A percentile compares a stretch with the other conserved stretches of the same genome.
These are phyloP conservation scores for Xerus rutilus DNA, from an alignment of 2,797 vertebrate species.

Conservation along the genomic window DNA sequence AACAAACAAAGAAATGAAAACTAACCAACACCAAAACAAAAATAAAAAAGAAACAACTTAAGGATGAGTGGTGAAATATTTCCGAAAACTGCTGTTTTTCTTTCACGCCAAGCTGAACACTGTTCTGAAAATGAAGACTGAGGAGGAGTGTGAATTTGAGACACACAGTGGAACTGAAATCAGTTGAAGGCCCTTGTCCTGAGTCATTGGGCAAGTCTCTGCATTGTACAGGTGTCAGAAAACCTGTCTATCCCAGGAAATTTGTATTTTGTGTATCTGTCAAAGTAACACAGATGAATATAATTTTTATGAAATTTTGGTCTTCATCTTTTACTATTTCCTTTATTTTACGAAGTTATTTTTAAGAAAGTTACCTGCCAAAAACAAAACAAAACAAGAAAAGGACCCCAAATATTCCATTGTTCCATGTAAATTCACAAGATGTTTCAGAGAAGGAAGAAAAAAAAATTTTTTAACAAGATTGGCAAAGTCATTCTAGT, in stretches of 20 bases:
- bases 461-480: slow-evolving; percentile 14
- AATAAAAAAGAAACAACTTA: neutral
- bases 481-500: slow-evolving; percentile 66
- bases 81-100: neutral
- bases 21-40: slow-evolving; percentile 39
- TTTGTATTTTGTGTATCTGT: slow-evolving; percentile 24
- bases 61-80: slow-evolving; percentile 12
- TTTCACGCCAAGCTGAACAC: neutral
- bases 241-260: neutral
- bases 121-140: neutral
- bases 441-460: neutral
- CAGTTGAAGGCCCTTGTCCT: neutral
- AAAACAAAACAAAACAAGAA: slow-evolving; percentile 33
- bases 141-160: neutral
- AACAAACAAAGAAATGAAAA: slow-evolving; percentile 47
- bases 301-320: slow-evolving; percentile 22
- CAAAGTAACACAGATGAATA: neutral
- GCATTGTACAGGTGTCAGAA: neutral
- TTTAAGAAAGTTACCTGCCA: slow-evolving; percentile 64
- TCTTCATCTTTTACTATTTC: slow-evolving; percentile 52
- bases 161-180: neutral
- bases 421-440: slow-evolving; percentile 66
- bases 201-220: neutral
- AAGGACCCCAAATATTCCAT: neutral
- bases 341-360: slow-evolving; percentile 56